Percentiles rank a stretch among this genome's conserved stretches.
Conservation (phyloP, 2,113 vertebrate genomes). For the Chloebia gouldiae region DNA sequence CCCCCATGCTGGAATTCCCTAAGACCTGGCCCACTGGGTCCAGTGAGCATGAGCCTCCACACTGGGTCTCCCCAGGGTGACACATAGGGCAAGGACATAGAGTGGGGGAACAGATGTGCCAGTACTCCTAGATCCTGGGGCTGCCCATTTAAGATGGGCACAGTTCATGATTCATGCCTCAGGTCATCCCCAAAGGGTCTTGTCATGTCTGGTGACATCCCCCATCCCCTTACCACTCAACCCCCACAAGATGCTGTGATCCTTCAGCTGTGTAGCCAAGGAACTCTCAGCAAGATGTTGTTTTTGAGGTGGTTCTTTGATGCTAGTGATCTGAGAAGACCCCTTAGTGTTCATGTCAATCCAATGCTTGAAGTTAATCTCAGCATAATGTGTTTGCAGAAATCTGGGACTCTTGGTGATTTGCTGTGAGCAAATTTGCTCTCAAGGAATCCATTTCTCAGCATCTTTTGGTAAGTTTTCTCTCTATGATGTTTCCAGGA, state of each 20-base stretch:
- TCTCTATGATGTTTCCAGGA: neutral
- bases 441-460: neutral
- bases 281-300: neutral
- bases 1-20: neutral
- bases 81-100: neutral
- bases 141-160: neutral
- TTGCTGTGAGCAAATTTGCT: neutral
- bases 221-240: neutral
- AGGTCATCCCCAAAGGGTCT: neutral
- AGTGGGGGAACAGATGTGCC: neutral
- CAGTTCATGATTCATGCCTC: neutral
- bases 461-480: neutral
- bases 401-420: neutral
- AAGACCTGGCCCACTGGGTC: neutral
- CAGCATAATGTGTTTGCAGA: neutral
- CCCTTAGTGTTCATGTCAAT: neutral
- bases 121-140: rapidly evolving
- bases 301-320: neutral
- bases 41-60: neutral
- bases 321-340: neutral
- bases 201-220: neutral
- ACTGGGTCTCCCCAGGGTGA: rapidly evolving
- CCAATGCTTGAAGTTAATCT: neutral
- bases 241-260: neutral
- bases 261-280: neutral